Base-by-base conservation (phyloP, 2,113 vertebrate species). In the Nestor notabilis region DNA sequence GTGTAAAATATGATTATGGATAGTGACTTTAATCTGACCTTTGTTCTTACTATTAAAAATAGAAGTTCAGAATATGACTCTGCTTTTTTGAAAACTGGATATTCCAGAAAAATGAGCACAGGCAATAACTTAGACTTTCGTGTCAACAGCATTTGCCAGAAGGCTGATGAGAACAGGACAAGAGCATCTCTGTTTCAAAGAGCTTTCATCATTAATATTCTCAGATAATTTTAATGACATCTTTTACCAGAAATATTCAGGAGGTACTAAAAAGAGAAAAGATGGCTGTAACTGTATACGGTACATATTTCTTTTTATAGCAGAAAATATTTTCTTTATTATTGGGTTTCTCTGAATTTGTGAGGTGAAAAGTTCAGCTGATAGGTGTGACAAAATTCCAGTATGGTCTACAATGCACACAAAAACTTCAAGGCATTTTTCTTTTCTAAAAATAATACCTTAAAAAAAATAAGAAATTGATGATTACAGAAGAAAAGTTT, bases 161-260 rank as follows among this genome's bases (percentile, higher is more conserved):
- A 94, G 20, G 29, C 53, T 64, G 77, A 87, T 95, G 64, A 84
- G 68, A 81, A 83, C 27, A 86, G n/a, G 85, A 83, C 4, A 94
- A 91, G 10, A 91, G 27, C 29, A 24, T 47, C 77, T 75, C 55
- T 95, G 47, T 95, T 97, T 95, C 47, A 70, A 58, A 92, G 16
- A 86, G 25, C 20, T 92, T 95, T 95, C 91, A 90, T 92, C 49
- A 74, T 69, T 50, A 81, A 72, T 91, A 86, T 79, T 72, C 64
- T 91, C 58, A 93, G 39, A 89, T 94, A 31, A 24, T 64, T 90
- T 93, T 96, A 69, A 90, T 91, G 81, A 94, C 44, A 28, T 96
- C 28, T 91, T 56, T 96, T 94, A 86, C 75, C 65, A 94, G 49
- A 88, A 94, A 94, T 88, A 93, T 43, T 94, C 33, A 87, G 87